Conservation (phyloP, 2,888 invertebrate species). For the Yponomeuta malinellus region DNA sequence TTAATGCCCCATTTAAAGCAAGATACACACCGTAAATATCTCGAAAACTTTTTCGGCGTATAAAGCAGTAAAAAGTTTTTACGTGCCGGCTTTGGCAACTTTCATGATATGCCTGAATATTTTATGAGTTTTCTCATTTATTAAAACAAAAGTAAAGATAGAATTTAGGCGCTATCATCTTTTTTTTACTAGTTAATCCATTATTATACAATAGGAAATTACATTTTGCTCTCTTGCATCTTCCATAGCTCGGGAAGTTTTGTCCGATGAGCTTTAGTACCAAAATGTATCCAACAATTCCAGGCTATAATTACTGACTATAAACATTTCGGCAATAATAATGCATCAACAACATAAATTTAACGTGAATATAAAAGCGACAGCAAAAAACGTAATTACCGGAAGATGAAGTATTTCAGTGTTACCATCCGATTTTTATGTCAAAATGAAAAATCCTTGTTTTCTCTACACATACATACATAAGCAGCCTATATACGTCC, state of each 20-base stretch:
- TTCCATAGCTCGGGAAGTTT: too few species aligned
- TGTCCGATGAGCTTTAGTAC: too few species aligned
- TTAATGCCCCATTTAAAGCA: background rate
- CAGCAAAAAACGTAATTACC: background rate
- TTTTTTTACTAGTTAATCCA: too few species aligned
- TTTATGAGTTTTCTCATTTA: slow-evolving; percentile 12
- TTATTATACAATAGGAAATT: too few species aligned
- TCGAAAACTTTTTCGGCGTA: slow-evolving; percentile 3
- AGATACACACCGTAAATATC: slow-evolving; percentile 10
- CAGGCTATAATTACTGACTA: background rate
- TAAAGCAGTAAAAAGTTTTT: slow-evolving; percentile 12
- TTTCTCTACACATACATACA: too few species aligned
- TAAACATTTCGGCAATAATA: background rate
- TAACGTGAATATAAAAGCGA: background rate
- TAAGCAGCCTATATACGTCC: too few species aligned
- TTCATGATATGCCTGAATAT: slow-evolving; percentile 9
- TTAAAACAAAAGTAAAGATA: background rate
- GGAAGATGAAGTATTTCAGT: background rate
- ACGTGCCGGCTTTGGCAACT: slow-evolving; percentile 5
- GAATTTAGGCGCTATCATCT: too few species aligned
- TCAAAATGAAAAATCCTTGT: background rate
- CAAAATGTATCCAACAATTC: background rate
- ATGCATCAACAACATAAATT: background rate
- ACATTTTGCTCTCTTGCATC: too few species aligned
- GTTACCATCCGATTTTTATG: background rate